phyloP scores from a whole-genome alignment of 2,888 invertebrate genomes.

The Mamestra brassicae region DNA sequence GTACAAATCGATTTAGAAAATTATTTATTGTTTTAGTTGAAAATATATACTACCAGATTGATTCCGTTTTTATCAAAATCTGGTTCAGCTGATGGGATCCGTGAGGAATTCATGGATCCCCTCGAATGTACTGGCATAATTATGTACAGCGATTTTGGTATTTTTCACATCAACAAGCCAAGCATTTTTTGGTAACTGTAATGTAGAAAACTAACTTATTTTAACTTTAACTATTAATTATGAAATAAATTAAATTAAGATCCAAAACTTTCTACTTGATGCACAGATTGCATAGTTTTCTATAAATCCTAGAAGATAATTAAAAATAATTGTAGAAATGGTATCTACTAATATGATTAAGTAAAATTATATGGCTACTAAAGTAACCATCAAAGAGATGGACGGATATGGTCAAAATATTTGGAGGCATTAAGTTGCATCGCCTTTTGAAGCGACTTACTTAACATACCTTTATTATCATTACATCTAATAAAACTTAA shows the following conservation, averaged over 20 bases:
- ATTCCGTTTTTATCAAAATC: too few species aligned
- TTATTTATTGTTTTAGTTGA: too few species aligned
- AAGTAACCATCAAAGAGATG: conserved; percentile 38
- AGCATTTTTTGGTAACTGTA: too few species aligned
- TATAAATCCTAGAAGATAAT: conserved; percentile 25
- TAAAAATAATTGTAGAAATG: conserved; percentile 32
- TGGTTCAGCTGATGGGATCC: too few species aligned
- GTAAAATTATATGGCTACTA: conserved; percentile 51
- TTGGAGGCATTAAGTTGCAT: conserved; percentile 46
- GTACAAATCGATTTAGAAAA: too few species aligned
- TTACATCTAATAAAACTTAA: conserved; percentile 52
- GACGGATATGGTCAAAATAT: conserved; percentile 50
- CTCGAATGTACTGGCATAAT: too few species aligned
- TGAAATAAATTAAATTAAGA: neutral
- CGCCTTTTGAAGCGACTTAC: conserved; percentile 40
- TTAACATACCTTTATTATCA: conserved; percentile 59
- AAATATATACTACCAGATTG: too few species aligned
- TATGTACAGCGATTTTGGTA: too few species aligned
- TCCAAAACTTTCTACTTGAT: conserved; percentile 26
- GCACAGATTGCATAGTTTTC: conserved; percentile 25
- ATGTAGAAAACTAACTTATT: too few species aligned
- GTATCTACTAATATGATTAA: conserved; percentile 36
- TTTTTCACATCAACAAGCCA: too few species aligned
- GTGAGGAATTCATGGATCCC: too few species aligned
- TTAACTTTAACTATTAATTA: too few species aligned